Evolutionary conservation across 2,113 vertebrate genomes (phyloP).

Genomic region (Ictalurus furcatus): DNA sequence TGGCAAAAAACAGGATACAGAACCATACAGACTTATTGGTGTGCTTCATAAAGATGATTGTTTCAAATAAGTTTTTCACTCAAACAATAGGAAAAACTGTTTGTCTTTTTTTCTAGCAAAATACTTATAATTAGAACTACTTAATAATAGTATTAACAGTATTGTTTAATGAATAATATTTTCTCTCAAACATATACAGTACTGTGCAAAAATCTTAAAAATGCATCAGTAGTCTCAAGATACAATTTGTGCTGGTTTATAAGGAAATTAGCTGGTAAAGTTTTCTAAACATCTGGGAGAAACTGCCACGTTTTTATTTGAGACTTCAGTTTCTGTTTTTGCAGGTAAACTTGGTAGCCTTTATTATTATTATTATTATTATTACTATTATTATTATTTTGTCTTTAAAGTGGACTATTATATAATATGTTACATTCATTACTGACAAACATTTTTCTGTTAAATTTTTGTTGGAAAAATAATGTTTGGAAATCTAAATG

Average conservation of each 20-base stretch:
- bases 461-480: background rate
- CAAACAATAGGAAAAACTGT: too few relatives aligned
- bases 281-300: background rate
- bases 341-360: background rate
- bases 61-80: too few relatives aligned
- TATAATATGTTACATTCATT: background rate
- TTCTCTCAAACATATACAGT: too few relatives aligned
- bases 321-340: background rate
- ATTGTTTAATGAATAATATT: background rate
- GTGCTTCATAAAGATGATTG: background rate
- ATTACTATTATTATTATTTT: too few relatives aligned
- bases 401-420: background rate
- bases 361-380: background rate
- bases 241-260: background rate
- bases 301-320: background rate
- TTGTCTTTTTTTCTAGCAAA: too few relatives aligned
- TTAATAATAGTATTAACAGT: background rate
- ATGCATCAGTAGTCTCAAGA: background rate
- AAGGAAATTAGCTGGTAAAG: background rate
- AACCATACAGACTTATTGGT: background rate
- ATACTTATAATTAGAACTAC: background rate
- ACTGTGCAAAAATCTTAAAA: background rate
- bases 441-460: background rate
- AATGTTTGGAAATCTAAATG: background rate
- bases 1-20: background rate